Percentiles rank a stretch among this genome's conserved stretches.
Evolutionary conservation across 2,888 invertebrate genomes (phyloP).

Genomic region (Cabera pusaria): DNA sequence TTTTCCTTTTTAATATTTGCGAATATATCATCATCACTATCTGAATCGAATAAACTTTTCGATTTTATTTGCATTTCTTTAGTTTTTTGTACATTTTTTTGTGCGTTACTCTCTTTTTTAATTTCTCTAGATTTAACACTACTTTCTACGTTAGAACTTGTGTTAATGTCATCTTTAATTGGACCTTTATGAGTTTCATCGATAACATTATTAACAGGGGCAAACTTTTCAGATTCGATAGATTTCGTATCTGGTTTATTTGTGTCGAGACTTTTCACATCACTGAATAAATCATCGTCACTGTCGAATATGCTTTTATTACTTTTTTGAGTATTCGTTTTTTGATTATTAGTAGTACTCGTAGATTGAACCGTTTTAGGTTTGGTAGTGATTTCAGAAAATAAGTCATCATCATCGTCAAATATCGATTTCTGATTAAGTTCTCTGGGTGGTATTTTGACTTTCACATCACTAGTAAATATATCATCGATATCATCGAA

Average conservation of each 20-base stretch:
- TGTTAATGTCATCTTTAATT: conserved; percentile 4
- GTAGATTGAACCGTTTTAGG: conserved; percentile 23
- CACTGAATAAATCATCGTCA: conserved; percentile 50
- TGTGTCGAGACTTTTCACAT: conserved; percentile 29
- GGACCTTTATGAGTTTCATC: conserved; percentile 4
- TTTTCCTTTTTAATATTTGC: conserved; percentile 24
- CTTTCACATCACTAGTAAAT: conserved; percentile 57
- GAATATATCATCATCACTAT: conserved; percentile 54
- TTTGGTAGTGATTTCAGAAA: conserved; percentile 50
- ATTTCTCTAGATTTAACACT: conserved; percentile 9
- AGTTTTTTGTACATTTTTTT: no score
- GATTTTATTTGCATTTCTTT: no score
- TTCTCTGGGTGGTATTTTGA: conserved; percentile 43
- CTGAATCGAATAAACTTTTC: conserved; percentile 51
- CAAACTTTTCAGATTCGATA: background rate
- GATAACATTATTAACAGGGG: no score
- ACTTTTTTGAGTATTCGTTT: conserved; percentile 24
- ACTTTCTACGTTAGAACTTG: conserved; percentile 9
- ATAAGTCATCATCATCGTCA: conserved; percentile 62
- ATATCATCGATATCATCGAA: conserved; percentile 77
- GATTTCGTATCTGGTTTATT: conserved; percentile 23
- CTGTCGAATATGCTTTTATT: conserved; percentile 53
- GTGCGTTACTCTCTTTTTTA: conserved; percentile 9
- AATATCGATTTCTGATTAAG: conserved; percentile 55
- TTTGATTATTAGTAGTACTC: conserved; percentile 2